Base-by-base conservation (phyloP, 2,888 invertebrate genomes). In the Allacma fusca region DNA sequence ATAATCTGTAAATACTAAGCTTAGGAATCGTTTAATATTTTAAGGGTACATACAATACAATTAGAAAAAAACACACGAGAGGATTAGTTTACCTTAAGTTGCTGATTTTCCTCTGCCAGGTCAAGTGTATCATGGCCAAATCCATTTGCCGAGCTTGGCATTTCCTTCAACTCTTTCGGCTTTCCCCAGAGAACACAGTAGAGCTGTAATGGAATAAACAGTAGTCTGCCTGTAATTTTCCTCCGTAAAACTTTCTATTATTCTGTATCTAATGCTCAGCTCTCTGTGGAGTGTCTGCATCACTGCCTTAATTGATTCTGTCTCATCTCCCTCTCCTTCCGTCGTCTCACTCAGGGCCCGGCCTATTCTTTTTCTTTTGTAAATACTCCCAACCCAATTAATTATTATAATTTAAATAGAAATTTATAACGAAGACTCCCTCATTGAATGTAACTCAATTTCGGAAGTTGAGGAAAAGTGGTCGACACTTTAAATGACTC, bases 81-180 rank as follows among this genome's bases (percentile, higher is more conserved):
- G 26, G n/a, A 26, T 62, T 9, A 26, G 44, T 75, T 83, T 87
- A 93, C 94, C 90, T 95, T 95, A 0, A 95, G 89, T 86, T 95
- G 95, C 86, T 95, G 95, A 85, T 96, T 96, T 87, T 96, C 95
- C 86, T 95, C 95, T 86, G 92, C 94, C 74, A 95, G 89, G 88
- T 95, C 95, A 0, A 93, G 92, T 19, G 94, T 92, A 62, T 83
- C 83, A 71, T 83, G 82, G 12, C 82, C 82, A 76, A 82, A 82
- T 26, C 82, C 82, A 76, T 83, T 83, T 21, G 82, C 82, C 71
- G 81, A 81, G 69, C 81, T 83, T 26, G 83, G 80, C 79, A 83
- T 81, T 72, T 83, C 83, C 65, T 82, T 83, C 71, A 81, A 68
- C 29, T 79, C 78, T n/a, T 80, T 76, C 5, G 79, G 73, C 29